A percentile compares a stretch with the other conserved stretches of the same genome.
Evolutionary conservation across 1,140 invertebrate species (phyloP).

Genomic region (Orius insidiosus): DNA sequence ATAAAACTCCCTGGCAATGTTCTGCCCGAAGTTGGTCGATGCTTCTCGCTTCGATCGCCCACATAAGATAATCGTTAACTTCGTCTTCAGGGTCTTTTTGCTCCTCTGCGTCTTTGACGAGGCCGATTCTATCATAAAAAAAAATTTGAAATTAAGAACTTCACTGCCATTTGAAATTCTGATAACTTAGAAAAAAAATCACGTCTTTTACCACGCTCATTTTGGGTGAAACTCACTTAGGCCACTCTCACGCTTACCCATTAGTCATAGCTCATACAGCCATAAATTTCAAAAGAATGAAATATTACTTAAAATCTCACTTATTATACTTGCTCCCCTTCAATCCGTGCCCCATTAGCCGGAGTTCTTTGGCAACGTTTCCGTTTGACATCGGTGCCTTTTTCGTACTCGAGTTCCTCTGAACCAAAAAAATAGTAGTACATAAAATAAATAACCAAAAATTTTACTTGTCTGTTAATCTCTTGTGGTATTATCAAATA

Average conservation of each 20-base stretch:
- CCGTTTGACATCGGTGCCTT: conserved; percentile 33
- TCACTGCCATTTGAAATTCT: no score
- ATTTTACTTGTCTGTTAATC: conserved; percentile 44
- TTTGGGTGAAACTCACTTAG: no score
- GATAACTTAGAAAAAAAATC: no score
- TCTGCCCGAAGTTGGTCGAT: conserved; percentile 71
- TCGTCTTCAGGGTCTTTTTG: conserved; percentile 71
- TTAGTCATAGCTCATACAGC: no score
- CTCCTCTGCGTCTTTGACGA: conserved; percentile 37
- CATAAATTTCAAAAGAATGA: no score
- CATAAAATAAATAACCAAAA: background rate
- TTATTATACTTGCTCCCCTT: conserved; percentile 49
- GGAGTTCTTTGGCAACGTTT: conserved; percentile 67
- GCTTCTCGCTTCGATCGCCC: conserved; percentile 84
- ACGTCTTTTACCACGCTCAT: no score
- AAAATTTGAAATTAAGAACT: background rate
- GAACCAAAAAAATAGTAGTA: conserved; percentile 4
- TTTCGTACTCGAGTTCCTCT: conserved; percentile 10
- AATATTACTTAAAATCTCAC: no score
- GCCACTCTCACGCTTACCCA: no score
- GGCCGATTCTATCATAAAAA: conserved; percentile 37
- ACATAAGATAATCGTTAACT: conserved; percentile 85
- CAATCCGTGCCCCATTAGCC: conserved; percentile 68
- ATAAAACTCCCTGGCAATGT: conserved; percentile 62
- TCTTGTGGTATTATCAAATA: conserved; percentile 70